These are phyloP conservation scores for Cheirogaleus major DNA, from an alignment of 2,797 vertebrate species.

Conservation along the genomic window DNA sequence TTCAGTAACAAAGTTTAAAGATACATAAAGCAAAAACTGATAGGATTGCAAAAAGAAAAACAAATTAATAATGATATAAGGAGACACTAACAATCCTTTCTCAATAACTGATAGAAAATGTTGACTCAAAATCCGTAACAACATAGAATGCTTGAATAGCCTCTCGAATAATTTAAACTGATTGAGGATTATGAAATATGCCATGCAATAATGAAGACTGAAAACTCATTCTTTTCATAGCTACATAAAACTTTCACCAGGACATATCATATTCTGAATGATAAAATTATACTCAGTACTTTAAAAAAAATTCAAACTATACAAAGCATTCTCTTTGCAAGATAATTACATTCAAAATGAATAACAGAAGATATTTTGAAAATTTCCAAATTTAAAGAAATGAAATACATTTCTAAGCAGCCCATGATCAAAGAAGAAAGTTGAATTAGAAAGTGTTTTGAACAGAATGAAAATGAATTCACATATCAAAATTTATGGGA, in stretches of 20 bases:
- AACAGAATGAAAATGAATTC: not conserved
- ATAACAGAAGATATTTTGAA: constrained; percentile 30
- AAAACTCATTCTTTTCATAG: not conserved
- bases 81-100: not conserved
- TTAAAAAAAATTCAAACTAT: not conserved
- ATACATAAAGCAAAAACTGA: not conserved
- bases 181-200: not conserved
- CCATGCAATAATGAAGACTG: not conserved
- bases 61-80: not conserved
- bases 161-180: not conserved
- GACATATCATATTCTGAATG: not conserved
- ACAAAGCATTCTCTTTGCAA: not conserved
- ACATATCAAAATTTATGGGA: not conserved
- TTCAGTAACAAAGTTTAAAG: not conserved
- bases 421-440: not conserved
- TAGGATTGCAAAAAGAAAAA: not conserved
- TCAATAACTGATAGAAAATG: not conserved
- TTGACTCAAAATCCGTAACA: not conserved
- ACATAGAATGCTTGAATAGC: not conserved
- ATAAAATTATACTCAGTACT: constrained; percentile 12
- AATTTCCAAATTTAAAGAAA: constrained; percentile 1
- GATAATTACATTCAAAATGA: constrained; percentile 37
- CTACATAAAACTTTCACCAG: not conserved
- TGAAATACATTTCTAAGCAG: not conserved
- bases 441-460: not conserved